phyloP scores from a whole-genome alignment of 2,113 vertebrate genomes.

The Donacobius atricapilla region DNA sequence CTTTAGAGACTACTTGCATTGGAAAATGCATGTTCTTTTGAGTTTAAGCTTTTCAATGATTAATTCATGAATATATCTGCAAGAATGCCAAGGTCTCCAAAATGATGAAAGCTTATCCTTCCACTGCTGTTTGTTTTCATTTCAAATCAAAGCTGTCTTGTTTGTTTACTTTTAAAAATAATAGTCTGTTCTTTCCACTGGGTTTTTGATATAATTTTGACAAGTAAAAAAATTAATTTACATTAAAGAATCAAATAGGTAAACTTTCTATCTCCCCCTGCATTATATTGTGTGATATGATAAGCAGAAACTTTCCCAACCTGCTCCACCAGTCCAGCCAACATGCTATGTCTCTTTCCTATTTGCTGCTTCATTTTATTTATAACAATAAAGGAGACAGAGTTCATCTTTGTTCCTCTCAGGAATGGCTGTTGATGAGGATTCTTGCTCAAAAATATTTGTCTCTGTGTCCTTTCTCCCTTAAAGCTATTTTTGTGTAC shows the following conservation, averaged over 20 bases:
- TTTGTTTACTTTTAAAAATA: conserved; percentile 42
- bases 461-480: neutral
- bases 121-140: conserved; percentile 58
- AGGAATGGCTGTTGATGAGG: neutral
- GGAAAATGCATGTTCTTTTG: conserved; percentile 61
- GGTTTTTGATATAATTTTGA: conserved; percentile 71
- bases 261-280: conserved; percentile 1
- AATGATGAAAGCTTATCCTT: conserved; percentile 64
- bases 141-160: conserved; percentile 71
- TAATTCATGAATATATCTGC: conserved; percentile 74
- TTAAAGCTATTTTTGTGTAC: neutral
- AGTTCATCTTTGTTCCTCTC: neutral
- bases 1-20: conserved; percentile 50
- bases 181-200: conserved; percentile 33
- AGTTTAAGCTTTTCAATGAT: conserved; percentile 70
- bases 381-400: neutral
- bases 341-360: neutral
- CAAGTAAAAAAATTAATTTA: conserved; percentile 72
- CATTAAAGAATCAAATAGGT: conserved; percentile 62
- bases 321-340: neutral
- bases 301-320: neutral
- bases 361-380: neutral
- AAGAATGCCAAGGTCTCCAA: conserved; percentile 63
- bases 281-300: neutral
- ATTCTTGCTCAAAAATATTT: neutral